Conservation (phyloP, 2,888 invertebrate species). For the Cephus nigrinus region DNA sequence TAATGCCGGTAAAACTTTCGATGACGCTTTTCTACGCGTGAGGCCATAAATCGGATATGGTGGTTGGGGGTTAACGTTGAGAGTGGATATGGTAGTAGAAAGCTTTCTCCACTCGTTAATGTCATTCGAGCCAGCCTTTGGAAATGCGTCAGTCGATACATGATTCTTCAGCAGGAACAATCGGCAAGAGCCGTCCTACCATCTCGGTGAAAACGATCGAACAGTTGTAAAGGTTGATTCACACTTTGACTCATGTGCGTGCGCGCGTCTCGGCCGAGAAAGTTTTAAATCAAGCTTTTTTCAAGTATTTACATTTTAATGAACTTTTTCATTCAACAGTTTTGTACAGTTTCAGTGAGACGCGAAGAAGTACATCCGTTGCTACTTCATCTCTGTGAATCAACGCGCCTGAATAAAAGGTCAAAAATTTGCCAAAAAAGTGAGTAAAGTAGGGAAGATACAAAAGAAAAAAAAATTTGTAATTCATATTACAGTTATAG, state of each 20-base stretch:
- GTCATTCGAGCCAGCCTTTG: conserved; percentile 24
- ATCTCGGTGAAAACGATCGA: not conserved
- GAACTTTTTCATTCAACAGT: not conserved
- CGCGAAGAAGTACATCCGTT: not conserved
- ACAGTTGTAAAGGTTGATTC: not conserved
- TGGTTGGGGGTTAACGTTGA: conserved; percentile 17
- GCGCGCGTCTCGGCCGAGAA: not conserved
- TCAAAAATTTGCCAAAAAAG: not conserved
- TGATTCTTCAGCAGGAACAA: not conserved
- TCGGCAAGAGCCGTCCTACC: no score
- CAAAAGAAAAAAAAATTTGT: no score
- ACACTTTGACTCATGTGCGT: not conserved
- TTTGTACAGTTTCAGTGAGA: not conserved
- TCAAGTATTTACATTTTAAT: not conserved
- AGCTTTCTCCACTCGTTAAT: conserved; percentile 30
- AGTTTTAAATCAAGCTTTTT: not conserved
- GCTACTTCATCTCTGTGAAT: not conserved
- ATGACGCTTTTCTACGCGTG: not conserved
- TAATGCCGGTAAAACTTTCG: not conserved
- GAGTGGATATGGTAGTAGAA: conserved; percentile 29
- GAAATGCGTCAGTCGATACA: conserved; percentile 24
- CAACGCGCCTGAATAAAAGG: not conserved
- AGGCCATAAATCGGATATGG: not conserved
- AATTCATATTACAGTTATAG: no score
- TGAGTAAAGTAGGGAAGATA: not conserved